Base-by-base conservation (phyloP, 2,797 vertebrate genomes). In the Kryptolebias ocellatus region DNA sequence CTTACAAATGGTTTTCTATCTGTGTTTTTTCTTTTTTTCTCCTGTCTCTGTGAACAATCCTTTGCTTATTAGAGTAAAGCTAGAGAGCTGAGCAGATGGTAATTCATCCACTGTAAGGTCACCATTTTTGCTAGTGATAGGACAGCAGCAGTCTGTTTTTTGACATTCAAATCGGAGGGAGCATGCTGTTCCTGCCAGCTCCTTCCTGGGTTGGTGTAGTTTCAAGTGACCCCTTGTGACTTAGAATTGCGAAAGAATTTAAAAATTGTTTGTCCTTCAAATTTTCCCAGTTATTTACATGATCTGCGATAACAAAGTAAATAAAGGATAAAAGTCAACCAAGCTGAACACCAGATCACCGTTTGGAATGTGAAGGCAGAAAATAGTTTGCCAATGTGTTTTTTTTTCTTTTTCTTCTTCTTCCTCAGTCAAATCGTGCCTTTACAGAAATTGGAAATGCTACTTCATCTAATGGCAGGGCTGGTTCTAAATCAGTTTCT, bases 1-100 rank as follows among this genome's bases (percentile, higher is more conserved):
- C 92, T 89, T 90, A 90, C 86, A 93, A 95, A 90, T 89, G 89
- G 83, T 93, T 93, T 92, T 91, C 91, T 89, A 89, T 91, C 83
- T 88, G 52, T 76, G 75, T 52, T 54, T 29, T 58, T 14, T 4
- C n/a, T 76, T 52, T 54, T 29, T 58, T 14, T 4, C n/a, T 29
- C 18, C 17, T 11, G 2, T 62, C 64, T 83, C 77, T 31, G 78
- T 67, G 86, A 91, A 95, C 94, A 94, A 94, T 90, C 90, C 90
- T 67, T 79, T 54, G 66, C 74, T 88, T 92, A 85, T 92, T 71
- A 45, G 84, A 82, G 88, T 75, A 52, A 76, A 78, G 86, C 74
- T 65, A 18, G 54, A 87, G 84, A 72, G 66, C 72, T 64, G 85
- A 87, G 79, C 58, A 83, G 84, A 86, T 87, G 88, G 80, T 80